Evolutionary conservation across 2,113 vertebrate genomes (phyloP).

Genomic region (Nothocercus nigrocapillus): DNA sequence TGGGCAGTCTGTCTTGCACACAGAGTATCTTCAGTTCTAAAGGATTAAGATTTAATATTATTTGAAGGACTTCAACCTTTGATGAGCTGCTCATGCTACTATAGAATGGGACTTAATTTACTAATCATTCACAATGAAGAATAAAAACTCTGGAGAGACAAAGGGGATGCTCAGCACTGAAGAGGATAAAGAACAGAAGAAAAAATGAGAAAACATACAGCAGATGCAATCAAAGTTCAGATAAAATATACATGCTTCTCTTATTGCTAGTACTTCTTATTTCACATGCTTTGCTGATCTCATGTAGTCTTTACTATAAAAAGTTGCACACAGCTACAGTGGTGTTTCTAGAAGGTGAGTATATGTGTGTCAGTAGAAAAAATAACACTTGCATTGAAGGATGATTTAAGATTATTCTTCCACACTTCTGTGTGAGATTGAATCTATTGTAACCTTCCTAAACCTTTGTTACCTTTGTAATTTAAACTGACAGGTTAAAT

Average conservation of each 20-base stretch:
- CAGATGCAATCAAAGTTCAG: not conserved
- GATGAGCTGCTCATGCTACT: not conserved
- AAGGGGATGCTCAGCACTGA: not conserved
- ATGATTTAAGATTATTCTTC: constrained; percentile 61
- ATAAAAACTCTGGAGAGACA: not conserved
- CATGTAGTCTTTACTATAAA: not conserved
- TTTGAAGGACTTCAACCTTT: not conserved
- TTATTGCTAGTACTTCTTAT: not conserved
- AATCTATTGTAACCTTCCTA: constrained; percentile 71
- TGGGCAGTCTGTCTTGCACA: not conserved
- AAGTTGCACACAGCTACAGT: not conserved
- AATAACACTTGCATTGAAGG: constrained; percentile 18
- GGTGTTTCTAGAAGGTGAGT: constrained; percentile 35
- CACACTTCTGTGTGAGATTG: constrained; percentile 27
- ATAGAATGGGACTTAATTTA: not conserved
- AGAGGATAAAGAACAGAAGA: not conserved
- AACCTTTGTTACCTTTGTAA: constrained; percentile 78
- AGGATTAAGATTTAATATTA: not conserved
- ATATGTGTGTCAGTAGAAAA: constrained; percentile 19
- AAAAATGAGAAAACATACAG: not conserved
- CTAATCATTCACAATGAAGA: not conserved
- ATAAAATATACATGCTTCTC: not conserved
- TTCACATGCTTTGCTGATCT: not conserved
- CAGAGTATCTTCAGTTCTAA: not conserved
- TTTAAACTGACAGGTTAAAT: constrained; percentile 78